These are phyloP conservation scores for Pogoniulus pusillus DNA, from an alignment of 2,797 vertebrate genomes.

Conservation along the genomic window DNA sequence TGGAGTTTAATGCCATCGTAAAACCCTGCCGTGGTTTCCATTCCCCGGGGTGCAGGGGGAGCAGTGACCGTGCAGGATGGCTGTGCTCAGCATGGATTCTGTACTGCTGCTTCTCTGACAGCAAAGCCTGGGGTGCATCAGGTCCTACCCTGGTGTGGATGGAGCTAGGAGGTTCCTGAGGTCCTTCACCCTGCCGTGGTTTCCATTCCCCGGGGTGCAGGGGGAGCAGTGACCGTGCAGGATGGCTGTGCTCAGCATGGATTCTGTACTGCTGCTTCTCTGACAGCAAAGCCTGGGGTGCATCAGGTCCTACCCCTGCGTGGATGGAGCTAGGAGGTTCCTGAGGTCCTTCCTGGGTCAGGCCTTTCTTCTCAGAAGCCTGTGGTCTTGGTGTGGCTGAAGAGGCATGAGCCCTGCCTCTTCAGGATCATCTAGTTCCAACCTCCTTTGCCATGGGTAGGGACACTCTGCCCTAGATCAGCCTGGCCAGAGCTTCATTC, in stretches of 20 bases:
- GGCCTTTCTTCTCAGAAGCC: not conserved
- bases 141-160: not conserved
- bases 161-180: not conserved
- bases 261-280: not conserved
- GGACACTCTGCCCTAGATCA: too few species aligned
- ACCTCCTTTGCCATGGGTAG: too few species aligned
- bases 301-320: not conserved
- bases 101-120: not conserved
- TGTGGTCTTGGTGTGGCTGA: not conserved
- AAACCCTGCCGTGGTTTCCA: not conserved
- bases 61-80: not conserved
- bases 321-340: not conserved
- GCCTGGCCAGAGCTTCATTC: too few species aligned
- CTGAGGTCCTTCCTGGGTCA: not conserved
- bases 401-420: accelerated
- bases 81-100: not conserved
- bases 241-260: not conserved
- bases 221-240: not conserved
- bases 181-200: not conserved
- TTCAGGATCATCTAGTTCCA: too few species aligned
- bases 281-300: not conserved
- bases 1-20: not conserved
- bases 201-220: not conserved
- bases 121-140: not conserved
- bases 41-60: not conserved